Base-by-base conservation (phyloP, 1,140 invertebrate species). In the Drosophila burlai region DNA sequence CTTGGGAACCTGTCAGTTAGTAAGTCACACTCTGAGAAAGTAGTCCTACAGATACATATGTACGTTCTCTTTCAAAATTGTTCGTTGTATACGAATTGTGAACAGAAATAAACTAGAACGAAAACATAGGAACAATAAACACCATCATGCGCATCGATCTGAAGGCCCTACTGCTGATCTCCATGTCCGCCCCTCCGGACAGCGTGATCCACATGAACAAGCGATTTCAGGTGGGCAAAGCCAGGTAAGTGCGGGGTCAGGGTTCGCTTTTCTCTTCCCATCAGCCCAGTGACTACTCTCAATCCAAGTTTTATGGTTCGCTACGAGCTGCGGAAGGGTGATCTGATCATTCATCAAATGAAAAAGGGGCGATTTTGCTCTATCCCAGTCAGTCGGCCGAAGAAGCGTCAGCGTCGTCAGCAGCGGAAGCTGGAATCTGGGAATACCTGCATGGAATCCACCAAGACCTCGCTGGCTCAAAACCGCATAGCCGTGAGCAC, bases 61-160 rank as follows among this genome's bases (percentile, higher is more conserved):
- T 31, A 9, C 10, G 18, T 46, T 49, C 1, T 42, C 34, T 34
- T 58, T 73, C 71, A 26, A 74, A 74, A 74, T 74, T 74, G 31
- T 43, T 52, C 18, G 71, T 74, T 73, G 18, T 52, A 31, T 50
- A 13, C 47, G 40, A 50, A n/a, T 40, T 71, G 47, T 36, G 34
- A 68, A n/a, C 13, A 31, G 16, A 45, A 58, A 18, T 24, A 40
- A 57, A 15, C 15, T 40, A 26, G 54, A 10, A 24, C 11, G 15
- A 6, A 16, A n/a, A 16, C 15, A 24, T 38, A 31, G 2, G 7
- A 26, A 42, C 10, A 24, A 15, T 13, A 26, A 34, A 18, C n/a
- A 62, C 68, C 34, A 80, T 55, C 58, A 80, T 81, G 42, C 42
- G 15, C 21, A 34, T 90, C 3, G 64, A 87, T 64, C 47, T 87